These are phyloP conservation scores for Ecliptopera silaceata DNA, from an alignment of 2,888 invertebrate species.

Conservation along the genomic window DNA sequence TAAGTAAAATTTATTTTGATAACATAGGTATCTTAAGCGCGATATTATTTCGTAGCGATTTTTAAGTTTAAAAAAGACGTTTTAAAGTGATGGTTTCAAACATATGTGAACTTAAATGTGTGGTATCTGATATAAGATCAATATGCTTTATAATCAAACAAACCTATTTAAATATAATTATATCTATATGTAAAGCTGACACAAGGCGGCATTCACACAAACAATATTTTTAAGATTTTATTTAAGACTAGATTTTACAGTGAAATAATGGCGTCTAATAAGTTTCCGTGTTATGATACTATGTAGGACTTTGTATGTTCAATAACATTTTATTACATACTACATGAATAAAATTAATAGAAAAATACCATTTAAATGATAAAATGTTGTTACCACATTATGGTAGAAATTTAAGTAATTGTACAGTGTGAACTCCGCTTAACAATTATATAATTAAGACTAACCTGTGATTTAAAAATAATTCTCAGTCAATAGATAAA, in stretches of 20 bases:
- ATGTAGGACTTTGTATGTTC: too few relatives aligned
- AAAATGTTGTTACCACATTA: too few relatives aligned
- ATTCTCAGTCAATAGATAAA: slow-evolving; percentile 34
- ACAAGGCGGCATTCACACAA: slow-evolving; percentile 18
- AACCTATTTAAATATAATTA: slow-evolving; percentile 2
- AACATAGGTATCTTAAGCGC: too few relatives aligned
- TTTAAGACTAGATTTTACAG: slow-evolving; percentile 16
- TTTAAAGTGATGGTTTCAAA: too few relatives aligned
- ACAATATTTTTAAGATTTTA: slow-evolving; percentile 6
- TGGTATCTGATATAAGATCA: neutral
- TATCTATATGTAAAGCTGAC: slow-evolving; percentile 23
- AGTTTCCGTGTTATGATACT: too few relatives aligned
- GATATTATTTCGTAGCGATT: too few relatives aligned
- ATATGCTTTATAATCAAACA: neutral
- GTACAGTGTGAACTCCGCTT: slow-evolving; percentile 27
- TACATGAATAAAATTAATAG: too few relatives aligned
- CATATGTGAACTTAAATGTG: neutral
- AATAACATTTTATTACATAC: too few relatives aligned
- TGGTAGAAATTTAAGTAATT: neutral
- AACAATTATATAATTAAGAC: slow-evolving; percentile 14
- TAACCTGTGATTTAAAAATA: slow-evolving; percentile 28
- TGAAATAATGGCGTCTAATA: neutral
- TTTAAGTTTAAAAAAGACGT: too few relatives aligned
- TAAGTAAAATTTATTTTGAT: too few relatives aligned
- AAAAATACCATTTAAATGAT: too few relatives aligned